Evolutionary conservation across 2,888 invertebrate genomes (phyloP), one percentile per base, ranked within the genome.

Genomic region (Aricia artaxerxes): DNA sequence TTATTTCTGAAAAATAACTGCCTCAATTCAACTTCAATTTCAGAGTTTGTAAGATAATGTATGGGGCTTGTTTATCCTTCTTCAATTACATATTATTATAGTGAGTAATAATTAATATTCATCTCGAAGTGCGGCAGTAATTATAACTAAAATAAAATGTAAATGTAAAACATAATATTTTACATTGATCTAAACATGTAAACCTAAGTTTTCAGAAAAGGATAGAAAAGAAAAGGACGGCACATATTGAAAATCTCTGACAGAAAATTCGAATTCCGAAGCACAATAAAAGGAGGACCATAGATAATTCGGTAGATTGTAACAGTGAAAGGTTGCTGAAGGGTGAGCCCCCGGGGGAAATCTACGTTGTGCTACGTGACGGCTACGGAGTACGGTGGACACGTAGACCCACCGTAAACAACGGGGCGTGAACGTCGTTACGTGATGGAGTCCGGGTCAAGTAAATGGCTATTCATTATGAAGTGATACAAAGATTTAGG

Each of bases 261-360:
- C 7, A 64, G 24, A 24, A 64, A 7, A 31, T 31, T 31, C 64
- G 24, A 64, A 64, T 64, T 64, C 31, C 31, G 11, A 64, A 31
- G 31, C 64, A 31, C 64, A 64, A 64, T 64, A 64, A 64, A 64
- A 64, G 31, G 31, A 9, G 24, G 31, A 64, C 64, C 64, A 31
- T 64, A 64, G 64, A 64, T 31, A 64, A 64, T 64, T 64, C 64
- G 24, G 64, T 11, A 64, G 64, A 64, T 64, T 64, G 64, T 64
- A 64, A 64, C 64, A 31, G 31, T 31, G 64, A 64, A 64, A 64
- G 64, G 69, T 69, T 69, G 35, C 69, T 35, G 69, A 35, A 69
- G 69, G 69, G 69, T 35, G 35, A 1, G 35, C 35, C 38, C 69
- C 69, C 69, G 69, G 6, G 69, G 69, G 69, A 69, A 69, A 69